Base-by-base conservation (phyloP, 1,140 invertebrate genomes). In the Belonocnema kinseyi region DNA sequence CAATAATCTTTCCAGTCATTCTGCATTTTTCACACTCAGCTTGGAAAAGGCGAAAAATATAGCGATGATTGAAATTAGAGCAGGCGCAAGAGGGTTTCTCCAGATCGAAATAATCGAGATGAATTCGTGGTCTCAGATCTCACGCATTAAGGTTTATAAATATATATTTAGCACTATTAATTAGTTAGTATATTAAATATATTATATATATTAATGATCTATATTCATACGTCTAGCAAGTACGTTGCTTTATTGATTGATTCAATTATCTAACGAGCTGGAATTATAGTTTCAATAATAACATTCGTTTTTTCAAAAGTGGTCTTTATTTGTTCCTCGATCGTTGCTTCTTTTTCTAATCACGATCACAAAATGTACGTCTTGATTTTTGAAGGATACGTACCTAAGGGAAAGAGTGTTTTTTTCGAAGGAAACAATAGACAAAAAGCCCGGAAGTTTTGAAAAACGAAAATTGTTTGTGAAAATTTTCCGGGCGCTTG, bases 41-140 rank as follows among this genome's bases (percentile, higher is more conserved):
- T 79, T 77, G 73, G 52, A 73, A 83, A 72, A 81, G 76, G 56
- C 74, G 80, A 83, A 85, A 81, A 79, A 83, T 79, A 61, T 72
- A 82, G 84, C 72, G 73, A 72, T 72, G 77, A 52, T 77, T 76
- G 83, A 84, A 82, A 76, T 79, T 83, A 81, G 80, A 81, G 73
- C 76, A 81, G 85, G 80, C 82, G 40, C 26, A 66, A 66, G 79
- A 86, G 86, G 86, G 84, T 86, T 86, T 85, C 84, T 82, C 76
- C 82, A 73, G 79, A 85, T 85, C 81, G 83, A 82, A 84, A 84
- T 83, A 85, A 88, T 82, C 83, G 87, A 86, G 86, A 82, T 86
- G 81, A 86, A 88, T 88, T 89, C 88, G 87, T 88, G 83, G 88
- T 88, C 86, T 86, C 88, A 90, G 89, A 90, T 90, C 89, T 90